A percentile compares a stretch with the other conserved stretches of the same genome.
These are phyloP conservation scores for Labrus mixtus DNA, from an alignment of 2,113 vertebrate genomes.

Conservation along the genomic window DNA sequence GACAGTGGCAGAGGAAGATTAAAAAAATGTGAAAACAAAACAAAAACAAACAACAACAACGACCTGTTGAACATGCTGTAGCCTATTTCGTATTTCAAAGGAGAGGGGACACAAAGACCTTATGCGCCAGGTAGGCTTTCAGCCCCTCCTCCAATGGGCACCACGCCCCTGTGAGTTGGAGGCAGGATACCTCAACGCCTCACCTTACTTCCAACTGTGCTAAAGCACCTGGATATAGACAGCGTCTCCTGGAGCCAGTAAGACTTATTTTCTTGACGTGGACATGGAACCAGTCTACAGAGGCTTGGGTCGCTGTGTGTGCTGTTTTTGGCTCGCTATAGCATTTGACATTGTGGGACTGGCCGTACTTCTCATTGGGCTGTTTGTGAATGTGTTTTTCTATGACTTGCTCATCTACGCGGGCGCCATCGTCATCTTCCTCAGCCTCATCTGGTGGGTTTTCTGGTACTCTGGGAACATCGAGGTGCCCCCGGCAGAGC, in stretches of 20 bases:
- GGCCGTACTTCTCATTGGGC: constrained; percentile 84
- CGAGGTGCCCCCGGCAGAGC: constrained; percentile 85
- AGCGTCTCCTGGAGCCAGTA: neutral
- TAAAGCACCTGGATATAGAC: neutral
- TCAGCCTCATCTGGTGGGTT: constrained; percentile 95
- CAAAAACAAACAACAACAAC: too few relatives aligned
- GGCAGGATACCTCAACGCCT: constrained; percentile 10
- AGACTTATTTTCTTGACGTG: neutral
- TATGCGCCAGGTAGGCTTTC: neutral
- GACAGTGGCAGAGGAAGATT: too few relatives aligned
- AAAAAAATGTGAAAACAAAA: too few relatives aligned
- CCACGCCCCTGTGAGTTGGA: constrained; percentile 15
- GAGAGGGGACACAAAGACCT: too few relatives aligned
- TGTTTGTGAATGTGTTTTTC: constrained; percentile 83
- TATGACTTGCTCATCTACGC: constrained; percentile 92
- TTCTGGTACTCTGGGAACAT: constrained; percentile 96
- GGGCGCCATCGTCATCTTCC: constrained; percentile 90
- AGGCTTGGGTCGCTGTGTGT: constrained; percentile 86
- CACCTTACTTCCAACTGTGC: constrained; percentile 28
- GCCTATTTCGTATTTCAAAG: too few relatives aligned
- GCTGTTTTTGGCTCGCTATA: constrained; percentile 90
- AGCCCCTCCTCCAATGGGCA: constrained; percentile 10
- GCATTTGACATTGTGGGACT: constrained; percentile 87
- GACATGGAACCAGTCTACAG: constrained; percentile 54
- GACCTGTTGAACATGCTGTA: too few relatives aligned